Base-by-base conservation (phyloP, 1,140 invertebrate species). In the Laupala kohalensis region DNA sequence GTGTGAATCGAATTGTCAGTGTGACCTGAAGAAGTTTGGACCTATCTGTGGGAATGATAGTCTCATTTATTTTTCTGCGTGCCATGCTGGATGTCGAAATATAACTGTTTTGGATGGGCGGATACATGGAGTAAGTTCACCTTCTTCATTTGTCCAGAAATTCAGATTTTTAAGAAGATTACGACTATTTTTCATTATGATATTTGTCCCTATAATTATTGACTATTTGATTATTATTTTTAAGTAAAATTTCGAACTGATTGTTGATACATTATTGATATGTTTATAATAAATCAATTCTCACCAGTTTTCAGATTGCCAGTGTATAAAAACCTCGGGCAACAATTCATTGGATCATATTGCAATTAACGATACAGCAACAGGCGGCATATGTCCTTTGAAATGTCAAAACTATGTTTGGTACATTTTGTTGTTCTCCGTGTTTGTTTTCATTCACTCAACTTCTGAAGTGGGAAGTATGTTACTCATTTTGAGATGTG, bases 401-500 rank as follows among this genome's bases (percentile, higher is more conserved):
- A 83, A 90, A 73, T 95, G 92, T 81, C 83, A 84, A 74, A 91
- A 90, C 79, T 92, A 94, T 76, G 87, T 90, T 77, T 85, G 88
- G 78, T 96, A 95, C 80, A 89, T 95, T 75, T 84, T 91, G 71
- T 84, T 95, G 26, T 95, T 95, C 82, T 93, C 92, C 4, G 83
- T 93, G 65, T 90, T 94, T 79, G 93, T 95, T 78, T 92, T 96
- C 80, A 90, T 94, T 73, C 93, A 96, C 80, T 94, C 94, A 62
- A 96, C 92, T 26, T 92, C 91, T 25, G 94, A 96, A 81, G 94
- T 96, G 23, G 94, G 93, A 68, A 91, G 91, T 19, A 95, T 96
- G 88, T 80, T 96, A 72, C 83, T 96, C 23, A 95, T 94, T 73
- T 87, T 96, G 76, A 87, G 94, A 69, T 96, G 94, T 78, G 94